A percentile compares a stretch with the other conserved stretches of the same genome.
Conservation (phyloP, 2,113 vertebrate genomes). For the Pica pica region DNA sequence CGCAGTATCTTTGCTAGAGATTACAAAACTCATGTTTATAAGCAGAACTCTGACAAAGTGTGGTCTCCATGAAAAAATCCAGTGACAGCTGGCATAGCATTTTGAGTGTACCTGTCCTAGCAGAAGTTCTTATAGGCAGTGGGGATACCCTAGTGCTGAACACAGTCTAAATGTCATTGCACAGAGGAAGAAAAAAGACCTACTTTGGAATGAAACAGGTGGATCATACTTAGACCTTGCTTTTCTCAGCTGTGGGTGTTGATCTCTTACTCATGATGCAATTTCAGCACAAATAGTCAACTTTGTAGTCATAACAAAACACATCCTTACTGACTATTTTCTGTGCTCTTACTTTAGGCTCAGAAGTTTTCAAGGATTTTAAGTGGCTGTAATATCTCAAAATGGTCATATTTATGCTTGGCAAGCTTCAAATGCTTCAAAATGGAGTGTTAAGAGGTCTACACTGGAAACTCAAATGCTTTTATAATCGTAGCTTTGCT, state of each 20-base stretch:
- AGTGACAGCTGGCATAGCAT: not conserved
- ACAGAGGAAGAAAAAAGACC: not conserved
- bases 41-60: not conserved
- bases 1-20: not conserved
- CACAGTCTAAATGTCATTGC: not conserved
- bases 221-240: not conserved
- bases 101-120: not conserved
- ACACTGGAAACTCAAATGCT: constrained; percentile 33
- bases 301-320: not conserved
- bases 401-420: not conserved
- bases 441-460: constrained; percentile 6
- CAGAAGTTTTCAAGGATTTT: not conserved
- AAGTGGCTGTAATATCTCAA: not conserved
- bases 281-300: not conserved
- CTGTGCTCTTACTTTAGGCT: not conserved
- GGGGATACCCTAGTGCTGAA: not conserved
- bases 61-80: not conserved
- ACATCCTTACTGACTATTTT: not conserved
- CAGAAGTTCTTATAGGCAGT: not conserved
- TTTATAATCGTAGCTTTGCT: constrained; percentile 56
- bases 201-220: not conserved
- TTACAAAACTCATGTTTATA: not conserved
- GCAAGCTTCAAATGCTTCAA: not conserved
- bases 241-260: not conserved
- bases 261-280: not conserved